Percentiles rank a stretch among this genome's conserved stretches.
Evolutionary conservation across 2,797 vertebrate species (phyloP).

Genomic region (Cirrhinus mrigala): DNA sequence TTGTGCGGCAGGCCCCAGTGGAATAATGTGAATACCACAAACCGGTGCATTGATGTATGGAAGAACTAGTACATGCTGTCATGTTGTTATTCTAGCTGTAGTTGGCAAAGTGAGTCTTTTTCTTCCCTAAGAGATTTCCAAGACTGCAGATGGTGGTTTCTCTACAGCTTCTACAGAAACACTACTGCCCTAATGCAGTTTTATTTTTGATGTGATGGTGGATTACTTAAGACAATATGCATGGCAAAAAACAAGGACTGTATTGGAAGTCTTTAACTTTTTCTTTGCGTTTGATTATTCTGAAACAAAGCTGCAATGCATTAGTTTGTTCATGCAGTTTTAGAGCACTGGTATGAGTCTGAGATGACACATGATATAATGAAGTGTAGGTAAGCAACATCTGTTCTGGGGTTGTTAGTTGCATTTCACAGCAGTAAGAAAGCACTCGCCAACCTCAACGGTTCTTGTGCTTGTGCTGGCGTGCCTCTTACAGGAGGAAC

Average conservation of each 20-base stretch:
- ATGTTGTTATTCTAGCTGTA: constrained; percentile 20
- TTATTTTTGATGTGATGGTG: not conserved
- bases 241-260: not conserved
- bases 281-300: not conserved
- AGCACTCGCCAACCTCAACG: not conserved
- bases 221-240: not conserved
- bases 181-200: not conserved
- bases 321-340: not conserved
- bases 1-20: not conserved
- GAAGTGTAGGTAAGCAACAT: constrained; percentile 25
- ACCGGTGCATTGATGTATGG: constrained; percentile 11
- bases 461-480: constrained; percentile 38
- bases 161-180: constrained; percentile 3
- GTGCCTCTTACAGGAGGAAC: constrained; percentile 9
- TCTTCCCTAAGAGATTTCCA: constrained; percentile 27
- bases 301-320: not conserved
- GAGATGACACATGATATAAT: constrained; percentile 18
- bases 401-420: constrained; percentile 26
- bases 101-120: constrained; percentile 5
- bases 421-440: constrained; percentile 12
- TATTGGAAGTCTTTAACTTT: not conserved
- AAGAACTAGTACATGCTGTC: constrained; percentile 28
- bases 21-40: not conserved
- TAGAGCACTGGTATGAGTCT: not conserved
- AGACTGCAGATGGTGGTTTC: constrained; percentile 22